Conservation (phyloP, 2,888 invertebrate species). For the Leucophenga maculata region DNA sequence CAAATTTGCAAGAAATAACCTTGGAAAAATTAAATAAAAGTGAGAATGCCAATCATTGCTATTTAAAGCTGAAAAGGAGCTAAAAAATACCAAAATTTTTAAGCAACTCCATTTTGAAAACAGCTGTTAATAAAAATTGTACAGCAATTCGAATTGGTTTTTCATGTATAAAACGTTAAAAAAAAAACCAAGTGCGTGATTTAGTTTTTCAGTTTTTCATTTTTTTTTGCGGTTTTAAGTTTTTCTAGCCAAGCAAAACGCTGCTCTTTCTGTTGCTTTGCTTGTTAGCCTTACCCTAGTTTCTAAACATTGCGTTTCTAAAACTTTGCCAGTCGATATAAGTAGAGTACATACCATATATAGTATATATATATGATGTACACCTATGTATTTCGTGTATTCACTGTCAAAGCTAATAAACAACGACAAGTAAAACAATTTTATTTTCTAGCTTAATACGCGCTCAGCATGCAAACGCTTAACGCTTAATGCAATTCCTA, state of each 20-base stretch:
- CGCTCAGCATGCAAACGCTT: background rate
- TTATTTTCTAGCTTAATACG: background rate
- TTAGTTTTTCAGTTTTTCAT: background rate
- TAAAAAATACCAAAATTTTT: too few relatives aligned
- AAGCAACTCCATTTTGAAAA: too few relatives aligned
- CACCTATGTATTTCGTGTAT: background rate
- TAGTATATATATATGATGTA: background rate
- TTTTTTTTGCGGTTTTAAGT: conserved; percentile 2
- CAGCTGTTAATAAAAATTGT: too few relatives aligned
- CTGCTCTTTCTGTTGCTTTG: background rate
- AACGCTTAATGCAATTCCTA: background rate
- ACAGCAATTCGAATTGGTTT: too few relatives aligned
- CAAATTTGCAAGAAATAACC: too few relatives aligned
- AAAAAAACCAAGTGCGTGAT: background rate
- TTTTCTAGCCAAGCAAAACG: background rate
- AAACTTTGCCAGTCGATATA: background rate
- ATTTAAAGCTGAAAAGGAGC: too few relatives aligned
- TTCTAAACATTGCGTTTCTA: background rate
- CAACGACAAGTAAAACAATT: background rate
- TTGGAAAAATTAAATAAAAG: too few relatives aligned
- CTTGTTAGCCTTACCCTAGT: conserved; percentile 20
- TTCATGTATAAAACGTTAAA: too few relatives aligned
- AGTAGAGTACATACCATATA: background rate
- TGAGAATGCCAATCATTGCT: too few relatives aligned
- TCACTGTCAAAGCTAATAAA: conserved; percentile 11